Evolutionary conservation across 35 echinoderm and acorn worm genomes (phyloP).

Genomic region (Chiridota heheva): DNA sequence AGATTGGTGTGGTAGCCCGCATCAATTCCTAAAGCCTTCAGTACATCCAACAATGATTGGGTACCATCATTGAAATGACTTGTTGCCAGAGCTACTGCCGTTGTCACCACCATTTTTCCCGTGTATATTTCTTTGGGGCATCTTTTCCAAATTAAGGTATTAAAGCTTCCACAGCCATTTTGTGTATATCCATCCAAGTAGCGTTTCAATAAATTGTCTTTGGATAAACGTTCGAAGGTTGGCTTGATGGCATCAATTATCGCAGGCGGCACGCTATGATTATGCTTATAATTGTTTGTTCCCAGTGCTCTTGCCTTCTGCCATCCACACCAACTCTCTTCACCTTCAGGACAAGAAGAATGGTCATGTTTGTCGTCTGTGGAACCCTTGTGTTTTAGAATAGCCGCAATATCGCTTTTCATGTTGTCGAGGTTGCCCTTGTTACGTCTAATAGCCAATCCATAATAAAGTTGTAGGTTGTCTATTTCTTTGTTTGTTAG

Average conservation of each 20-base stretch:
- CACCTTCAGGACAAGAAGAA: constrained; percentile 2
- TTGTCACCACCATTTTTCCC: not conserved
- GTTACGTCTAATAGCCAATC: constrained; percentile 33
- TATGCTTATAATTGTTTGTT: not conserved
- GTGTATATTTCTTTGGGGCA: not conserved
- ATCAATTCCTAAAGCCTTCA: not conserved
- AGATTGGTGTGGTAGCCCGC: not conserved
- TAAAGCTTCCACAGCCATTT: not conserved
- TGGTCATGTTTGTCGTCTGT: not conserved
- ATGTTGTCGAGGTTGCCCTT: constrained; percentile 3
- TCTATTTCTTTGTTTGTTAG: constrained; percentile 37
- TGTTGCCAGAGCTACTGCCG: not conserved
- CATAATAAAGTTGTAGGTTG: constrained; percentile 37
- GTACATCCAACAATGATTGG: not conserved
- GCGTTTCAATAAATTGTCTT: not conserved
- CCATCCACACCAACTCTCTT: constrained; percentile 17
- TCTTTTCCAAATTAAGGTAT: constrained; percentile 7
- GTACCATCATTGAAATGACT: constrained; percentile 7
- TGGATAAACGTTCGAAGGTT: not conserved
- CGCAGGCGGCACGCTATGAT: not conserved
- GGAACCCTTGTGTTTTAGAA: constrained; percentile 18
- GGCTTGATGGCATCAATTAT: constrained; percentile 7
- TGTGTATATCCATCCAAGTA: constrained; percentile 2
- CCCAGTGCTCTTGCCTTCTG: not conserved
- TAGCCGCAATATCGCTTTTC: not conserved